Base-by-base conservation (phyloP, 2,797 vertebrate genomes). In the Sebastes diploproa region DNA sequence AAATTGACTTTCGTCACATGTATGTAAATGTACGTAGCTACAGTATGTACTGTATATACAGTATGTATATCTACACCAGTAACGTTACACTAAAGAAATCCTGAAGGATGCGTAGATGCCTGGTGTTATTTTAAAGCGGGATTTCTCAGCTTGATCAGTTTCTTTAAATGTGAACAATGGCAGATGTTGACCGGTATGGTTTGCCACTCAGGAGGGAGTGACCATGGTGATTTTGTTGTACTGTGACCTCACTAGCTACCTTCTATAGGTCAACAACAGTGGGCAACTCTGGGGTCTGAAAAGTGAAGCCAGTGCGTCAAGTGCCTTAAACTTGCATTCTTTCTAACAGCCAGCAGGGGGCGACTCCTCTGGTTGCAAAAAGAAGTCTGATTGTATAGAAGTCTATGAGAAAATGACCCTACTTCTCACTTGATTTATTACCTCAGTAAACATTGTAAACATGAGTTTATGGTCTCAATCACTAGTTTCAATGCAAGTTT, bases 401-500 rank as follows among this genome's bases (percentile, higher is more conserved):
- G 18, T 50, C 46, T 8, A 8, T 18, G 18, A 50, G 3, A 50
- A 20, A 50, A 20, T 50, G 16, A 50, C 0, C 7, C 7, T 18
- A 36, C 34, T 36, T 13, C 34, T 12, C 34, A 2, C 11, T 36
- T 36, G 34, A 36, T 36, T 36, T 13, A 36, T 36, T 36, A 36
- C 11, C 0, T 36, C 34, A 36, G 34, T 36, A 36, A 36, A 36
- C 34, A 36, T 36, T 36, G 34, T 0, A 36, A 36, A 12, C 34
- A 36, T 13, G 34, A 36, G 34, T 36, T 36, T 13, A 0, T 36
- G 34, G 11, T 36, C 34, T 36, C 2, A 36, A 36, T 5, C 2
- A 0, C 0, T 36, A 36, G 34, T 36, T 36, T 36, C 34, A 13
- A 36, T 11, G 23, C 23, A 23, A 23, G 23, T 23, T 23, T 36